Evolutionary conservation across 2,888 invertebrate species (phyloP).

Genomic region (Harpagoxenus sublaevis): DNA sequence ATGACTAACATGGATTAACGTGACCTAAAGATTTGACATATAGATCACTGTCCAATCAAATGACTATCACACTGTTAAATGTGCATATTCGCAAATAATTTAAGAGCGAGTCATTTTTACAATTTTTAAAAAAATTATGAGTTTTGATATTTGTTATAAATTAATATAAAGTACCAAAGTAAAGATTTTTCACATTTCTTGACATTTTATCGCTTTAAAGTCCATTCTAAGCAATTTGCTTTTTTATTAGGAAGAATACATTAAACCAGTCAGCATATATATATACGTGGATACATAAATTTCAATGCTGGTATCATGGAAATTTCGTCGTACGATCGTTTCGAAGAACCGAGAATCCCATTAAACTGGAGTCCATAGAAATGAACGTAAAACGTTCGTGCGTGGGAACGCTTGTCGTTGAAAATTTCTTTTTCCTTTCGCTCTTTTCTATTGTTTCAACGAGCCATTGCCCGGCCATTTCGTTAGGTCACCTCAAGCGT

Average conservation of each 20-base stretch:
- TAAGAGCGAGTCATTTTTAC: background rate
- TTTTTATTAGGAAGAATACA: background rate
- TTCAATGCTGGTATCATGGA: conserved; percentile 73
- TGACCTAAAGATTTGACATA: background rate
- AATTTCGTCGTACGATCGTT: conserved; percentile 63
- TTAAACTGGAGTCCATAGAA: conserved; percentile 67
- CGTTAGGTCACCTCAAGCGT: conserved; percentile 61
- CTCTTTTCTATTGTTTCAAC: conserved; percentile 66
- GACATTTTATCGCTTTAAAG: background rate
- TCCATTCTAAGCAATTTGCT: background rate
- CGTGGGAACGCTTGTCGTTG: conserved; percentile 71
- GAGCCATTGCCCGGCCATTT: conserved; percentile 63
- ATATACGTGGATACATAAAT: conserved; percentile 17
- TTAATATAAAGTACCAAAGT: background rate
- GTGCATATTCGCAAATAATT: background rate
- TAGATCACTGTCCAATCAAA: conserved; percentile 28
- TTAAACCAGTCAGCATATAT: conserved; percentile 2
- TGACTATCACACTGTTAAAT: background rate
- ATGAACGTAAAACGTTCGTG: conserved; percentile 65
- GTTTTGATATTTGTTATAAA: background rate
- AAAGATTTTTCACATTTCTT: background rate
- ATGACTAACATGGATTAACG: conserved; percentile 48
- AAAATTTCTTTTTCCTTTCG: conserved; percentile 66
- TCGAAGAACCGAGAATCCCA: conserved; percentile 45
- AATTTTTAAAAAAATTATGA: background rate